Base-by-base conservation (phyloP, 2,797 vertebrate genomes). In the Hydrophis major region DNA sequence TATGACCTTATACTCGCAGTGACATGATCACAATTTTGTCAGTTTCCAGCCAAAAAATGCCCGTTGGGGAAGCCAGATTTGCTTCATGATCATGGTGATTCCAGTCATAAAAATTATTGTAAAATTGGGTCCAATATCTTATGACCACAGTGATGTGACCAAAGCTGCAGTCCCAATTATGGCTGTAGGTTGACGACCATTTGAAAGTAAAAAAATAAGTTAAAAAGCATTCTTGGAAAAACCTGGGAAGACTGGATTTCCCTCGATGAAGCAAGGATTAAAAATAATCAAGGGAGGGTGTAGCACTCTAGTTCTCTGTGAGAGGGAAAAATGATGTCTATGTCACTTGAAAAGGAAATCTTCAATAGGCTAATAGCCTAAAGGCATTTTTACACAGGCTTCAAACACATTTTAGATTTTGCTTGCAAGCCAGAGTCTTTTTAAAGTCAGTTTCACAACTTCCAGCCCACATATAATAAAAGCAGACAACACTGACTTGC, bases 341-440 rank as follows among this genome's bases (percentile, higher is more conserved):
- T 20, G 59, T 60, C 27, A 57, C 56, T 66, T 90, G 63, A 88
- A 92, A 92, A 93, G 13, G 61, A 86, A 90, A 90, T 14, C 20
- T 91, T 90, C 50, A 56, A 59, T 25, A 28, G 89, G 57, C 59
- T 66, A 50, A 57, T 74, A 83, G 89, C 91, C 86, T 93, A n/a
- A 27, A 59, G 93, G 50, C 69, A 89, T 89, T 93, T 88, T 57
- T 61, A 57, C 90, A 91, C 47, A 90, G 92, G 86, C 57, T 50
- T 69, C 87, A 91, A 89, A 74, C 42, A 37, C 57, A 91, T 89
- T 83, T 93, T 74, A 93, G n/a, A 91, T 91, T 91, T 89, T 83
- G 93, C 69, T 89, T 91, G 93, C 91, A 89, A 93, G 90, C 87
- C 90, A n/a, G 28, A 57, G 93, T 74, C 50, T 89, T 91, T 89